These are phyloP conservation scores for Gastrophryne carolinensis DNA, from an alignment of 2,797 vertebrate genomes.

Conservation along the genomic window DNA sequence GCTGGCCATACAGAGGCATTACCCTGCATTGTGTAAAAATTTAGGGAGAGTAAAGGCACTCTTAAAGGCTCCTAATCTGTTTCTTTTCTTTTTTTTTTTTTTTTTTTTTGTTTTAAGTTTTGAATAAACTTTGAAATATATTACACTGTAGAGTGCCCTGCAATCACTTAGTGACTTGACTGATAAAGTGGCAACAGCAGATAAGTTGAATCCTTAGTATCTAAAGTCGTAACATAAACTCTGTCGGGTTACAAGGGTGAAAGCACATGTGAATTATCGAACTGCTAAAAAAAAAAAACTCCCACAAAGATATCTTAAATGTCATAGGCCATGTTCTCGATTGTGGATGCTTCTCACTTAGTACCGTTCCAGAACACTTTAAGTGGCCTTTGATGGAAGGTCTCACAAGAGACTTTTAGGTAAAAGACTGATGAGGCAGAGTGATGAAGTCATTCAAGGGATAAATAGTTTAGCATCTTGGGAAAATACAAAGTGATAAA, in stretches of 20 bases:
- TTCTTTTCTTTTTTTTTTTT: too few relatives aligned
- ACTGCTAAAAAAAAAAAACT: background rate
- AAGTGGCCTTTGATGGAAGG: slow-evolving; percentile 45
- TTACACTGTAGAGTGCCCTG: too few relatives aligned
- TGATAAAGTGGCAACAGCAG: background rate
- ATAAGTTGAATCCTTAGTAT: background rate
- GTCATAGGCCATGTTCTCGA: slow-evolving; percentile 25
- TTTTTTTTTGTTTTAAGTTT: too few relatives aligned
- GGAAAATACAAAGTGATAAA: slow-evolving; percentile 49
- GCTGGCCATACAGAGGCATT: too few relatives aligned
- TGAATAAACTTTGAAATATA: too few relatives aligned
- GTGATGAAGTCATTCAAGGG: slow-evolving; percentile 42
- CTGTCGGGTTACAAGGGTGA: background rate
- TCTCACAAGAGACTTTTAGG: slow-evolving; percentile 31
- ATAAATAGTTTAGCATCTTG: slow-evolving; percentile 46
- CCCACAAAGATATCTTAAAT: slow-evolving; percentile 28
- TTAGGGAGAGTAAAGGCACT: too few relatives aligned
- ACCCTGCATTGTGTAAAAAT: too few relatives aligned
- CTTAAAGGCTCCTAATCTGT: too few relatives aligned
- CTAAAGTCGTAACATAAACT: background rate
- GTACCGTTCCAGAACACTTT: slow-evolving; percentile 22
- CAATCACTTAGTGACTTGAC: too few relatives aligned
- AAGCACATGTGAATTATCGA: background rate
- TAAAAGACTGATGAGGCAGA: slow-evolving; percentile 30
- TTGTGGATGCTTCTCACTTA: slow-evolving; percentile 20